These are phyloP conservation scores for Chrysaora quinquecirrha DNA, from an alignment of 30 jellyfish, hydroid and myxozoan species.

Conservation along the genomic window DNA sequence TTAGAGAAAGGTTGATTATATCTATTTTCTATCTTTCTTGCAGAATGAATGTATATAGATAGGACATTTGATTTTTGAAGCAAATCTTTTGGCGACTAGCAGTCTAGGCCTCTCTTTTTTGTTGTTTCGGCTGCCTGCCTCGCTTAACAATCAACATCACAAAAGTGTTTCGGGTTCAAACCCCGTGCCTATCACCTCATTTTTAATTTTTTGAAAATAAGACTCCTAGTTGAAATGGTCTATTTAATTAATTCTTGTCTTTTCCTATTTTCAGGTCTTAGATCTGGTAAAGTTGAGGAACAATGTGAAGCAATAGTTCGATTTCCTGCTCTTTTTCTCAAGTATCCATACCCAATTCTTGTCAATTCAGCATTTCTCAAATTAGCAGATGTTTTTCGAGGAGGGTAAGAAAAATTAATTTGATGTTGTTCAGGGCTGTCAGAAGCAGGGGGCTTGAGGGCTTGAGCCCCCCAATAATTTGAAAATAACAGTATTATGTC, in stretches of 20 bases:
- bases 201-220: too few relatives aligned
- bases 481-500: too few relatives aligned
- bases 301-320: constrained; percentile 98
- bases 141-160: neutral
- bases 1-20: constrained; percentile 79
- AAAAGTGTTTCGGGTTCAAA: neutral
- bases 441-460: too few relatives aligned
- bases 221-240: neutral
- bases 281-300: constrained; percentile 92
- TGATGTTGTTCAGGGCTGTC: neutral
- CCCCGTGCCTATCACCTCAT: neutral
- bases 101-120: neutral
- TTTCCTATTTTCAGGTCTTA: constrained; percentile 66
- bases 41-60: neutral
- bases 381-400: constrained; percentile 95
- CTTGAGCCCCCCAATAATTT: too few relatives aligned
- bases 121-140: too few relatives aligned
- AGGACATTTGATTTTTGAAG: neutral
- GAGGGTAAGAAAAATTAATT: constrained; percentile 70
- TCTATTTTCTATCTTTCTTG: neutral
- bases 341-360: constrained; percentile 92
- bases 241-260: neutral
- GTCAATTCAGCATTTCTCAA: constrained; percentile 97
- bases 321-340: constrained; percentile 87
- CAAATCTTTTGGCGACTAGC: neutral